Percentiles rank a stretch among this genome's conserved stretches.
Evolutionary conservation across 2,797 vertebrate species (phyloP).

Genomic region (Characodon lateralis): DNA sequence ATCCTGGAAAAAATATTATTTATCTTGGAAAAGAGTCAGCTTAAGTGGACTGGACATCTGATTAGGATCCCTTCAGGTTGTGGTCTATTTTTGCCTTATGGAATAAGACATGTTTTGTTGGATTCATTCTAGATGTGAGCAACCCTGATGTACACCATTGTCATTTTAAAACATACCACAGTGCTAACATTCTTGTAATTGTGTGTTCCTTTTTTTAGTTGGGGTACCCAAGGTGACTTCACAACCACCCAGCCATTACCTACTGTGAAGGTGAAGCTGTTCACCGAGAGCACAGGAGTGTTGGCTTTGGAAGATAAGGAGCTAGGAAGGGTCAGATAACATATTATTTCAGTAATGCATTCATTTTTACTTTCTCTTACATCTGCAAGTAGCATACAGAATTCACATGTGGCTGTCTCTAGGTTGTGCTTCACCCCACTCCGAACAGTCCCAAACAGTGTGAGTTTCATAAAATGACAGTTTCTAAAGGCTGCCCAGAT

Average conservation of each 20-base stretch:
- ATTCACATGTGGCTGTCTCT: constrained; percentile 11
- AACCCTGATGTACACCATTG: background rate
- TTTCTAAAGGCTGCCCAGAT: constrained; percentile 95
- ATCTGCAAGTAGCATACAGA: background rate
- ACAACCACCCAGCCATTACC: constrained; percentile 94
- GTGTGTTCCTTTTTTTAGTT: constrained; percentile 76
- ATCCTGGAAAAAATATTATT: too few relatives aligned
- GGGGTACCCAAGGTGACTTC: constrained; percentile 99
- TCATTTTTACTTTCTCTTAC: background rate
- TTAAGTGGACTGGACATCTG: too few relatives aligned
- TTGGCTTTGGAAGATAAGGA: constrained; percentile 98
- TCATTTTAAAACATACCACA: too few relatives aligned
- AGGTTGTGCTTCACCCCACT: constrained; percentile 97
- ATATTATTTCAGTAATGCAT: background rate
- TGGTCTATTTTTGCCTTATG: background rate
- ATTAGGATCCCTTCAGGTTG: too few relatives aligned
- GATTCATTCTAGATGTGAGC: background rate
- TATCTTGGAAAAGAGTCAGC: too few relatives aligned
- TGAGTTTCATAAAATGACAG: constrained; percentile 95
- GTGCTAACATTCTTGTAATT: constrained; percentile 15
- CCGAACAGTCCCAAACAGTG: constrained; percentile 97
- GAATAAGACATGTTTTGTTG: background rate
- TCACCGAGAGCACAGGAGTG: constrained; percentile 97
- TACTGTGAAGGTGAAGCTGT: constrained; percentile 97
- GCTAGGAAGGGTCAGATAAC: constrained; percentile 87